A percentile compares a stretch with the other conserved stretches of the same genome.
phyloP scores from a whole-genome alignment of 2,797 vertebrate species.

The Enteromius fasciolatus region DNA sequence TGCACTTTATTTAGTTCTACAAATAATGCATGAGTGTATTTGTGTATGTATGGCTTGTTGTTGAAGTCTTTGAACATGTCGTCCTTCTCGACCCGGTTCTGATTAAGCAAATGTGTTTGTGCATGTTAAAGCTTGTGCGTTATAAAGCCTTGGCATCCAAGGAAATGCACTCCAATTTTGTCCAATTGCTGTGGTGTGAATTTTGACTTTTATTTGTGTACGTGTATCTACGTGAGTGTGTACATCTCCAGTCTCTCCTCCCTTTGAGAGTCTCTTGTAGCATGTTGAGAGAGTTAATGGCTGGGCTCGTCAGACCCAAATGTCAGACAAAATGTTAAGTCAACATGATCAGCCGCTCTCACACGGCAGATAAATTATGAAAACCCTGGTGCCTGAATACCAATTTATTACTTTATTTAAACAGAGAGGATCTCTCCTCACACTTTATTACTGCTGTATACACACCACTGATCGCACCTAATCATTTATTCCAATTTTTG shows the following conservation, averaged over 20 bases:
- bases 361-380: constrained; percentile 77
- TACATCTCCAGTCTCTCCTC: constrained; percentile 46
- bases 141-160: background rate
- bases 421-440: constrained; percentile 40
- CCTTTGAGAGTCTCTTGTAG: constrained; percentile 66
- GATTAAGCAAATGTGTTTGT: constrained; percentile 53
- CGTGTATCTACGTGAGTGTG: constrained; percentile 31
- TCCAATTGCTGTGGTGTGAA: constrained; percentile 18
- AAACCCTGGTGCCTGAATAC: constrained; percentile 70
- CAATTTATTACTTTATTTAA: constrained; percentile 60
- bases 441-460: constrained; percentile 45
- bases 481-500: constrained; percentile 28
- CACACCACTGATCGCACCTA: constrained; percentile 17
- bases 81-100: background rate
- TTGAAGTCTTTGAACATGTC: constrained; percentile 8
- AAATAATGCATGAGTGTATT: constrained; percentile 19
- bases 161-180: constrained; percentile 13
- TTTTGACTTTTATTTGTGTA: constrained; percentile 19
- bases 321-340: constrained; percentile 86
- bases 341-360: constrained; percentile 77
- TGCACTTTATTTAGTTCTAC: constrained; percentile 2
- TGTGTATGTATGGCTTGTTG: constrained; percentile 45
- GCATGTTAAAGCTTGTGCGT: constrained; percentile 2
- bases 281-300: constrained; percentile 78
- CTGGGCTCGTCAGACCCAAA: constrained; percentile 74